Base-by-base conservation (phyloP, 2,888 invertebrate genomes). In the Nyleta sp. region DNA sequence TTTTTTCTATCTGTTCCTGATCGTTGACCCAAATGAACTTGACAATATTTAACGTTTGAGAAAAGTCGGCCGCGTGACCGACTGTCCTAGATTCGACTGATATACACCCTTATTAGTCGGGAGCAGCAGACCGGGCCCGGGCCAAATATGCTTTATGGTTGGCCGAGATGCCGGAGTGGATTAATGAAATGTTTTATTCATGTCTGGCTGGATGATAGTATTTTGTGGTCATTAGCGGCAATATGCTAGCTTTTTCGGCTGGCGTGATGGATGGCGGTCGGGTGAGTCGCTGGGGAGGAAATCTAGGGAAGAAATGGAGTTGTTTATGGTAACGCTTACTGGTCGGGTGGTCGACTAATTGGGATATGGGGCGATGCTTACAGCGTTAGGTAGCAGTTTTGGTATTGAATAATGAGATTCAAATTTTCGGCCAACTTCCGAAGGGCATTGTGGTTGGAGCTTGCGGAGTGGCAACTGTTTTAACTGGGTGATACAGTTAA, bases 141-240 rank as follows among this genome's bases (percentile, higher is more conserved):
- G 38, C 13, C n/a, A 46, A 17, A 46, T 60, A 59, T 22, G 24
- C 22, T 50, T 22, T 59, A 13, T 18, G 28, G 52, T 28, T 11
- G 11, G n/a, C 18, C 53, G 38, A 44, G 46, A 24, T 55, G 40
- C 8, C n/a, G 11, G 10, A 44, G 33, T 28, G 40, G 18, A 68
- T 68, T 68, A 68, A 57, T 57, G 46, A 55, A 55, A 67, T 55
- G 67, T 55, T 55, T 55, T 46, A 67, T 67, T 67, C 55, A 55
- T 67, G 31, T 24, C 15, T 22, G 13, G 20, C 42, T 35, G 13
- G 24, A 24, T 46, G 48, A 48, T 48, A 38, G 38, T 24, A 53
- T 68, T 68, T 48, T 18, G 55, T 24, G 17, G 24, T 35, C 55
- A 55, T 60, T 60, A 60, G 0, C 11, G 48, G n/a, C 48, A 42